phyloP scores from a whole-genome alignment of 2,113 vertebrate genomes.

The Pteropus alecto region DNA sequence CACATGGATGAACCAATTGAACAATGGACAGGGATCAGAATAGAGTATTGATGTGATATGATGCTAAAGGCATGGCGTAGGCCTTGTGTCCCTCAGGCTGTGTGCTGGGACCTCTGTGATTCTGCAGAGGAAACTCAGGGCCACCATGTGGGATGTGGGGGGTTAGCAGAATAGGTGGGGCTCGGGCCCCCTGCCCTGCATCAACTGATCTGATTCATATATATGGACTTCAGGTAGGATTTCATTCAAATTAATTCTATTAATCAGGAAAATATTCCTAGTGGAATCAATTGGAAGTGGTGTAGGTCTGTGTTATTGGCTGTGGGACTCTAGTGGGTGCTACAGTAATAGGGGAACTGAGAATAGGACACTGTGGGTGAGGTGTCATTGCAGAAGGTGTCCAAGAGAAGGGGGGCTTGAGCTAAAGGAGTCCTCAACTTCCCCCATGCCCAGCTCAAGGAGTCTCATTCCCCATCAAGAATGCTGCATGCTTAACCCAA shows the following conservation, averaged over 20 bases:
- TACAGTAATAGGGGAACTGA: neutral
- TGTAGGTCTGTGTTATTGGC: neutral
- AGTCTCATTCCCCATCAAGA: neutral
- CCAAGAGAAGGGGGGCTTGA: accelerated
- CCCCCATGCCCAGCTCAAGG: neutral
- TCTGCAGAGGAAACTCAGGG: neutral
- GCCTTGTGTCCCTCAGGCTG: neutral
- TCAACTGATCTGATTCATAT: neutral
- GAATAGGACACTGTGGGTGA: accelerated
- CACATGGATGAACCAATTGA: accelerated
- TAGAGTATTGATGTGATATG: neutral
- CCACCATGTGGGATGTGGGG: accelerated
- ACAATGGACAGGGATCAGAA: neutral
- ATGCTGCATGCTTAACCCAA: neutral
- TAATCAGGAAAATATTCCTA: neutral
- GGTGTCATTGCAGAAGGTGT: neutral
- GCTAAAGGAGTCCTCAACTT: neutral
- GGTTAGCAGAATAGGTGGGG: neutral
- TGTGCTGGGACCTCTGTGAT: neutral
- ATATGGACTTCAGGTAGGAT: neutral
- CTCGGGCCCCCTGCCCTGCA: neutral
- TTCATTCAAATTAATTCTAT: neutral
- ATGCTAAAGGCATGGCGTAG: accelerated
- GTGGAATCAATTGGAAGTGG: neutral
- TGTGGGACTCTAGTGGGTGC: neutral